Evolutionary conservation across 2,888 invertebrate species (phyloP).

Genomic region (Drosophila koepferae): DNA sequence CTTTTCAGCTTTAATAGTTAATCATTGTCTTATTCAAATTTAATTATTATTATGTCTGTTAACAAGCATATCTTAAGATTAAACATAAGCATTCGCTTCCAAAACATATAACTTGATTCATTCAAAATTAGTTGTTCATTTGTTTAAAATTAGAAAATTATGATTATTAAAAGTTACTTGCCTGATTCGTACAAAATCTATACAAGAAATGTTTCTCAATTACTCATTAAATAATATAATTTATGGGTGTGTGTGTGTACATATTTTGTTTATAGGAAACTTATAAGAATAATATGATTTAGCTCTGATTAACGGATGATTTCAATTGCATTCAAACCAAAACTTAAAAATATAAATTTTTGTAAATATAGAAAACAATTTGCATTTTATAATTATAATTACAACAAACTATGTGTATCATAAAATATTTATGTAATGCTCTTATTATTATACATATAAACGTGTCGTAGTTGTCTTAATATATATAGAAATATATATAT

Average conservation of each 20-base stretch:
- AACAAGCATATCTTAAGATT: conserved; percentile 31
- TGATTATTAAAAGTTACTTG: conserved; percentile 22
- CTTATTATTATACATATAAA: conserved; percentile 26
- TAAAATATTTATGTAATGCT: conserved; percentile 46
- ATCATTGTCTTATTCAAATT: conserved; percentile 40
- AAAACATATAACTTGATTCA: conserved; percentile 19
- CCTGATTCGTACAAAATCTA: conserved; percentile 43
- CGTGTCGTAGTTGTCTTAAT: conserved; percentile 36
- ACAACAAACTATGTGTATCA: conserved; percentile 58
- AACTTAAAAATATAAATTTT: conserved; percentile 20
- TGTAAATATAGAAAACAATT: conserved; percentile 50
- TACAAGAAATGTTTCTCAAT: conserved; percentile 24
- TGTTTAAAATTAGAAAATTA: conserved; percentile 15
- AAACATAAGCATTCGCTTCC: conserved; percentile 32
- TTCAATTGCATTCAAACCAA: conserved; percentile 24
- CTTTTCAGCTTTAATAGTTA: conserved; percentile 50
- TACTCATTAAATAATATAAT: conserved; percentile 1
- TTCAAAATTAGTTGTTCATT: conserved; percentile 21
- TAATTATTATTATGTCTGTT: conserved; percentile 41
- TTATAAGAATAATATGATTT: conserved; percentile 10
- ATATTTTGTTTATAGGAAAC: conserved; percentile 4
- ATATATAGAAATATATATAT: conserved; percentile 1
- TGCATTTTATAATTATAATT: conserved; percentile 42
- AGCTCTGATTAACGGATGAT: conserved; percentile 7
- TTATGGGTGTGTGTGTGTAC: not conserved